Evolutionary conservation across 2,797 vertebrate genomes (phyloP).

Genomic region (Melanotaenia parkinsoni): DNA sequence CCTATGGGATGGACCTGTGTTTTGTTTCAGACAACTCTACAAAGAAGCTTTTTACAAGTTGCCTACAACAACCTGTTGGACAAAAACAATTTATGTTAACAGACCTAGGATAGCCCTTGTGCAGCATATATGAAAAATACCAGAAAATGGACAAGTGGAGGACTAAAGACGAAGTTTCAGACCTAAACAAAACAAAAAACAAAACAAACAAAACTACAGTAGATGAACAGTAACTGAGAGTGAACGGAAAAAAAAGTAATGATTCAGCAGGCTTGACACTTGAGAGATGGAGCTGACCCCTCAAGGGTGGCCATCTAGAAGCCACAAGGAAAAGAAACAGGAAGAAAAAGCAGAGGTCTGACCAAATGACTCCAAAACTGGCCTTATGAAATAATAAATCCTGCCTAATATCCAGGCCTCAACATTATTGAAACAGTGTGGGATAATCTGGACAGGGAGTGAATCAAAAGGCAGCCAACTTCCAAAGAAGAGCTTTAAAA

Average conservation of each 20-base stretch:
- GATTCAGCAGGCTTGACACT: not conserved
- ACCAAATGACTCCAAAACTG: not conserved
- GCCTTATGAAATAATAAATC: too few species aligned
- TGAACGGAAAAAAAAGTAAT: not conserved
- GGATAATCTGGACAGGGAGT: too few species aligned
- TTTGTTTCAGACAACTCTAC: not conserved
- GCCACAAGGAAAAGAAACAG: not conserved
- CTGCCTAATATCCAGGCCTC: too few species aligned
- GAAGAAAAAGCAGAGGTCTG: not conserved
- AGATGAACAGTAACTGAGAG: not conserved
- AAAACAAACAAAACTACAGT: not conserved
- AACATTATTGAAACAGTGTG: too few species aligned
- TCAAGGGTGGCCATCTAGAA: too few species aligned
- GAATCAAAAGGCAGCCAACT: not conserved
- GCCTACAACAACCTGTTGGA: not conserved
- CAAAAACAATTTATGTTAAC: not conserved
- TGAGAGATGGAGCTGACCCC: too few species aligned
- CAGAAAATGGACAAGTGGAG: not conserved
- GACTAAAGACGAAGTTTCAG: not conserved
- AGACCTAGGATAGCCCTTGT: not conserved
- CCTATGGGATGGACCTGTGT: not conserved
- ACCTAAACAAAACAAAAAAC: too few species aligned
- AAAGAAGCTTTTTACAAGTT: not conserved
- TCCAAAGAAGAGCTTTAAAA: too few species aligned
- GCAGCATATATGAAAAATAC: not conserved